Base-by-base conservation (phyloP, 2,113 vertebrate species). In the Proteles cristata region DNA sequence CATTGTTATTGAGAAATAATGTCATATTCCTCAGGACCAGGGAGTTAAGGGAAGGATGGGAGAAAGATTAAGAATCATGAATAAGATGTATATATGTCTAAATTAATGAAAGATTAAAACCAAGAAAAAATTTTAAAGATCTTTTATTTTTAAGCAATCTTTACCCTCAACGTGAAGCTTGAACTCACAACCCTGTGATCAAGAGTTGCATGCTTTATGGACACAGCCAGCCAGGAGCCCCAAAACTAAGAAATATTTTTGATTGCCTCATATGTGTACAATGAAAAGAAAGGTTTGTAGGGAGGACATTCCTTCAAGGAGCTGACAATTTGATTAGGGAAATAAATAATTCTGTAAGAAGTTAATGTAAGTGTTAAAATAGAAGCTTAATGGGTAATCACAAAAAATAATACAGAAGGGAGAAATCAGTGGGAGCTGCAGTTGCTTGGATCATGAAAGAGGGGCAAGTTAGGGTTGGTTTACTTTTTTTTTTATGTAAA, bases 291-390 rank as follows among this genome's bases (percentile, higher is more conserved):
- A 71, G 10, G 39, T 61, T 65, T 28, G 39, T 25, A 31, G 11
- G n/a, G 31, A 83, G 15, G 19, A 1, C 86, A 91, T 53, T 87
- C 19, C 10, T 58, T 90, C 21, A 92, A 88, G 31, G 39, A 80
- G 28, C n/a, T 94, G 82, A 88, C 19, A 89, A 93, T 81, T 65
- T 55, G 89, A 76, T 50, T 77, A 50, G 33, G 33, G 65, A 91
- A 84, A 66, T 79, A 81, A 88, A 63, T 39, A 69, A 69, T 63
- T 69, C 10, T 82, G 9, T 74, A 85, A 76, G 79, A 90, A 79
- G 63, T 55, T 96, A 83, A 94, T 50, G 19, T 0, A 69, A 83
- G 7, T 81, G 61, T 77, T 92, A 96, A 96, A 88, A 63, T 66
- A 83, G 88, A 0, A 61, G 10, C 31, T 82, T 76, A 76, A 48